Evolutionary conservation across 2,888 invertebrate genomes (phyloP).

Genomic region (Caenorhabditis virilis): DNA sequence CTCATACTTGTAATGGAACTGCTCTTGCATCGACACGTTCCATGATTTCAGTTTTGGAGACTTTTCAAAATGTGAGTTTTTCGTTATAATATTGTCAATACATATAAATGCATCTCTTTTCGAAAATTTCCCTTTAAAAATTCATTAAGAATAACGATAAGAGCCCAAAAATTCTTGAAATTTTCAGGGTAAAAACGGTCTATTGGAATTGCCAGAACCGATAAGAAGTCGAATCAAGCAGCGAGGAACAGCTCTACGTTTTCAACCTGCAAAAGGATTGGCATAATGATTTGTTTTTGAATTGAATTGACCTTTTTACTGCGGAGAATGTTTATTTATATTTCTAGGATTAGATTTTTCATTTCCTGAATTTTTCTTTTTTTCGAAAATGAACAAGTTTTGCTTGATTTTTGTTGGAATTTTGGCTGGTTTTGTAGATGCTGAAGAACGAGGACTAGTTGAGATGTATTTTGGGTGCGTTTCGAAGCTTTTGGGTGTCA

Average conservation of each 20-base stretch:
- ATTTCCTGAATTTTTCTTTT: not conserved
- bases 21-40: constrained; percentile 62
- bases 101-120: not conserved
- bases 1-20: constrained; percentile 66
- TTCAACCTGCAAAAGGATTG: constrained; percentile 29
- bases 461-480: not conserved
- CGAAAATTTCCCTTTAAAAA: not conserved
- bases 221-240: constrained; percentile 30
- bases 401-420: not conserved
- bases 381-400: not conserved
- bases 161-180: not conserved
- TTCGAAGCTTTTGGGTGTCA: constrained; percentile 10
- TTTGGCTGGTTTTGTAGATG: not conserved
- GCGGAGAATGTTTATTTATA: not conserved
- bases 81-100: too few species aligned
- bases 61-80: constrained; percentile 49
- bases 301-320: not conserved
- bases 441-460: constrained; percentile 8
- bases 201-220: constrained; percentile 42
- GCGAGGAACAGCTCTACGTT: constrained; percentile 24
- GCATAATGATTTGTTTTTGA: constrained; percentile 8
- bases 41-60: constrained; percentile 65
- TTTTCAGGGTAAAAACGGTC: constrained; percentile 41
- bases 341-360: not conserved
- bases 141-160: not conserved